Evolutionary conservation across 2,888 invertebrate species (phyloP), one percentile per base, ranked within the genome.

Genomic region (Pollenia griseotomentosa): DNA sequence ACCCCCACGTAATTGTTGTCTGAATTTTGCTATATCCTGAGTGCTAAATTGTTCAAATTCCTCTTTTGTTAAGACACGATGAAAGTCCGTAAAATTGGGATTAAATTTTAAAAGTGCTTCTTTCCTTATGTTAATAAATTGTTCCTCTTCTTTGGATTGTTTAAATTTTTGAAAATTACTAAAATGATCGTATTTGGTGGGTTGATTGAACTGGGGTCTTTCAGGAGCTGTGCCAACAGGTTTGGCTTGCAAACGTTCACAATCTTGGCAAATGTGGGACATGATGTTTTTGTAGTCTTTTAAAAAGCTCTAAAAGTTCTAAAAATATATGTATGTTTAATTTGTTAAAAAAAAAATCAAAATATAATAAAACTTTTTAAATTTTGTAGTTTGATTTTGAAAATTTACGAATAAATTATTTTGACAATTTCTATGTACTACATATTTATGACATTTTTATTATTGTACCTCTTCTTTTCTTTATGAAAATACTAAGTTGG

Each of bases 171-270:
- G 87, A 82, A 90, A 91, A 57, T 88, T 89, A 0, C 51, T 78
- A 88, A 90, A 89, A 80, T 91, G 91, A 86, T 91, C 91, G 71
- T 91, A 91, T 88, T 90, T 90, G 10, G 90, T 91, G 3, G 90
- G 89, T 80, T 90, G 90, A 4, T 86, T 87, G 71, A 86, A 90
- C 11, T 84, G 57, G 3, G 88, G 88, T 2, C 90, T 88, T 33
- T 83, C 66, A 1, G 90, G 86, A 10, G 90, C 91, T 11, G 88
- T 90, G 14, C 90, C 90, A 7, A 85, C 65, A 0, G 82, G n/a
- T 16, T 83, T 65, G 9, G 42, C 57, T 81, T 90, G 89, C 63
- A 90, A 55, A 8, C 89, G 85, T 66, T 91, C 89, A 85, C 90
- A 91, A 78, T 90, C 89, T 68, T 90, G 88, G 83, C 90, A 91